These are phyloP conservation scores for Merodon equestris DNA, from an alignment of 2,888 invertebrate genomes.

Conservation along the genomic window DNA sequence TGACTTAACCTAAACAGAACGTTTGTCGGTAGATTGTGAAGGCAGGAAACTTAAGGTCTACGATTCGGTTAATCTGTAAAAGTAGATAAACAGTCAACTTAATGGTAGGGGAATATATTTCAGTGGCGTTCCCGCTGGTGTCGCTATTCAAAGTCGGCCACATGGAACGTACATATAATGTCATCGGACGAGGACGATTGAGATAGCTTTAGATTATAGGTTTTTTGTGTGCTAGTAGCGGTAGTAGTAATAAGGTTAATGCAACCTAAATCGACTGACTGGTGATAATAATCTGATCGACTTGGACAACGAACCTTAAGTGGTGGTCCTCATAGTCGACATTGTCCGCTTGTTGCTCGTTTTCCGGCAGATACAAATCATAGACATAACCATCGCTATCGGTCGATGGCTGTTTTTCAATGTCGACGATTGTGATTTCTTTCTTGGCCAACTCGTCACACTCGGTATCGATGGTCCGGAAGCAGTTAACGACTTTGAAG, in stretches of 20 bases:
- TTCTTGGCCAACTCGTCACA: constrained; percentile 52
- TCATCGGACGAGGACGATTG: too few relatives aligned
- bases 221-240: constrained; percentile 73
- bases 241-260: constrained; percentile 78
- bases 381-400: constrained; percentile 81
- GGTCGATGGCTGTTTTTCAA: constrained; percentile 78
- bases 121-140: too few relatives aligned
- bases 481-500: constrained; percentile 82
- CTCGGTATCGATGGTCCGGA: constrained; percentile 77
- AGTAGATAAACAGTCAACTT: constrained; percentile 23
- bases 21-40: too few relatives aligned
- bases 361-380: constrained; percentile 82
- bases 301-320: constrained; percentile 78
- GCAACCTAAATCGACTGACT: constrained; percentile 77
- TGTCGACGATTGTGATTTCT: constrained; percentile 81
- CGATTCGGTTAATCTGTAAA: constrained; percentile 26
- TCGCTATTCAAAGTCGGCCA: too few relatives aligned
- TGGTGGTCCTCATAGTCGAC: constrained; percentile 77
- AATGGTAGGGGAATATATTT: too few relatives aligned
- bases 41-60: constrained; percentile 38
- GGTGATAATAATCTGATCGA: constrained; percentile 76
- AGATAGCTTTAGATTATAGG: constrained; percentile 40
- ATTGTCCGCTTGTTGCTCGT: constrained; percentile 79
- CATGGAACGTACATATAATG: too few relatives aligned
- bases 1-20: constrained; percentile 39